A percentile compares a stretch with the other conserved stretches of the same genome.
These are phyloP conservation scores for Tupaia tana DNA, from an alignment of 2,113 vertebrate species.

Conservation along the genomic window DNA sequence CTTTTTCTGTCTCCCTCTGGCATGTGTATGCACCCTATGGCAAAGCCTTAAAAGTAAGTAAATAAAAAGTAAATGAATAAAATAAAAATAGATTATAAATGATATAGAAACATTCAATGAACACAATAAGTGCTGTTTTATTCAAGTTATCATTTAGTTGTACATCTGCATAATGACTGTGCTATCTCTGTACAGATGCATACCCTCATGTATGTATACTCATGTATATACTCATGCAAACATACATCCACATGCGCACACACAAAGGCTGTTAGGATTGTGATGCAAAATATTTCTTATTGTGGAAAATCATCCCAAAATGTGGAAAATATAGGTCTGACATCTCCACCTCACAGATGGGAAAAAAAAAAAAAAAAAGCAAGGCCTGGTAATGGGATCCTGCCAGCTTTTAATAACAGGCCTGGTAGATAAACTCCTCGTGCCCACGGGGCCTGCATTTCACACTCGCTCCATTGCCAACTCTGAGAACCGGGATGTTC, in stretches of 20 bases:
- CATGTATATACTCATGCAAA: accelerated
- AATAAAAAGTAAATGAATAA: no score
- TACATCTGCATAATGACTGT: background rate
- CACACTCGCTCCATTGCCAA: background rate
- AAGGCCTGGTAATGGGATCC: background rate
- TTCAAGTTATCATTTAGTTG: background rate
- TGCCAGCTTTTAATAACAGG: background rate
- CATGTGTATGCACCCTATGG: no score
- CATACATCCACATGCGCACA: background rate
- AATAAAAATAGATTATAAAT: background rate
- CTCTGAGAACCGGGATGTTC: background rate
- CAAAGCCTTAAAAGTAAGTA: no score
- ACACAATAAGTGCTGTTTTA: background rate
- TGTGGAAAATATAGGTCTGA: background rate
- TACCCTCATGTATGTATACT: accelerated
- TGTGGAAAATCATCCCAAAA: background rate
- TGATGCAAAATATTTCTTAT: background rate
- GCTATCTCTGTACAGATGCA: no score
- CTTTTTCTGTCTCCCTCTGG: no score
- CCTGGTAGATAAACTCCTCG: background rate
- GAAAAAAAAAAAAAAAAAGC: background rate
- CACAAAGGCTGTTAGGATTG: background rate
- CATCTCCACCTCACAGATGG: background rate
- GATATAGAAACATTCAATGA: background rate
- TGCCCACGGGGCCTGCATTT: accelerated